Conservation (phyloP, 2,113 vertebrate species). For the Pampusana beccarii region DNA sequence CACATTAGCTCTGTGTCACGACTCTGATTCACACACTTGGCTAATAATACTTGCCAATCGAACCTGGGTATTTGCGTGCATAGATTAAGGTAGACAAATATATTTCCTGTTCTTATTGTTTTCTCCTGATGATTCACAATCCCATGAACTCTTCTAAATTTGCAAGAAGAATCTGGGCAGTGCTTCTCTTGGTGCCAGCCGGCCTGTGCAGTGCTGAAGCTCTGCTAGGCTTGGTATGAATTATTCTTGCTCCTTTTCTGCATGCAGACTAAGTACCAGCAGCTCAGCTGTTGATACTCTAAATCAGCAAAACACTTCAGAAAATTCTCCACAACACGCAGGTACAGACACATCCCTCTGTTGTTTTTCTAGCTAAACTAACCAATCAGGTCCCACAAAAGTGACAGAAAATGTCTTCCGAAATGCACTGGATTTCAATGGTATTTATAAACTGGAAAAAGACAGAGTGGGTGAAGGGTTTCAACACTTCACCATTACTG, state of each 20-base stretch:
- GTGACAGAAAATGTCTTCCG: background rate
- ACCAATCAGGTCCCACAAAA: background rate
- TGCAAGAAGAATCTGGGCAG: background rate
- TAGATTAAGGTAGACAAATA: background rate
- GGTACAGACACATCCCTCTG: background rate
- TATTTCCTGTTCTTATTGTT: background rate
- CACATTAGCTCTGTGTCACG: background rate
- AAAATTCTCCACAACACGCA: background rate
- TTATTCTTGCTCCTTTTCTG: background rate
- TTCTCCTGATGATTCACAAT: background rate
- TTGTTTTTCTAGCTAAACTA: background rate
- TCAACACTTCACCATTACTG: background rate
- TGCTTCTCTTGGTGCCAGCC: background rate
- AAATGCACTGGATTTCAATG: background rate
- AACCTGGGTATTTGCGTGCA: background rate
- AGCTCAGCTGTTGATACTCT: background rate
- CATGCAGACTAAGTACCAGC: rapidly evolving
- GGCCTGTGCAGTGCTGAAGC: background rate
- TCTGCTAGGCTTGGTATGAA: background rate
- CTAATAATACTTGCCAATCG: background rate
- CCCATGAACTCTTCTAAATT: background rate
- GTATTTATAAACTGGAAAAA: background rate
- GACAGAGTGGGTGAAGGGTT: background rate
- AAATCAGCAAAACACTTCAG: background rate
- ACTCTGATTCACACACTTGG: background rate